Percentiles rank a stretch among this genome's conserved stretches.
These are phyloP conservation scores for Pangasius larnaudii DNA, from an alignment of 2,797 vertebrate species.

Conservation along the genomic window DNA sequence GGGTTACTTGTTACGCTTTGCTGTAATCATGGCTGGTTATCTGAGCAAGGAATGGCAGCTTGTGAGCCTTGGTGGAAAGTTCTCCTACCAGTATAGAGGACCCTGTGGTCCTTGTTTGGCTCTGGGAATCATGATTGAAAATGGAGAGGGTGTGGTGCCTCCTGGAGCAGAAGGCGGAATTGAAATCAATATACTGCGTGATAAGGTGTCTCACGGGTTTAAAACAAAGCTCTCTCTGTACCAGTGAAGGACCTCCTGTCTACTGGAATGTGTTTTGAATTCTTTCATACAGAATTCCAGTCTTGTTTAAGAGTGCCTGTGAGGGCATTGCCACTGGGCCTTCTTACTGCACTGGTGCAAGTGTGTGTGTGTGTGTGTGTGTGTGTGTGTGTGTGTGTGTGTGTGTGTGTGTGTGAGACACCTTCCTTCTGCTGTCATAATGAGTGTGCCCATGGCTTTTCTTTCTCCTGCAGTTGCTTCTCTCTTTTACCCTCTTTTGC, in stretches of 20 bases:
- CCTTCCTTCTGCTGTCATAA: background rate
- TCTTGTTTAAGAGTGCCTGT: background rate
- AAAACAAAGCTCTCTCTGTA: constrained; percentile 53
- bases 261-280: constrained; percentile 15
- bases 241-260: background rate
- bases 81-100: constrained; percentile 20
- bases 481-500: constrained; percentile 46
- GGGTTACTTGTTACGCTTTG: background rate
- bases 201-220: constrained; percentile 62
- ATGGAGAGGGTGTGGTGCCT: constrained; percentile 54
- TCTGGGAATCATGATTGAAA: constrained; percentile 56
- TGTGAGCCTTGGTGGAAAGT: background rate
- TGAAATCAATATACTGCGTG: constrained; percentile 65
- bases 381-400: background rate
- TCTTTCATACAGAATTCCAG: constrained; percentile 25
- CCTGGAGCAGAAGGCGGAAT: constrained; percentile 52
- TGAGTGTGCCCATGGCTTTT: constrained; percentile 12
- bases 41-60: background rate
- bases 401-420: background rate
- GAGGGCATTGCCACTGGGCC: background rate
- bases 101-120: constrained; percentile 43
- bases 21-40: background rate
- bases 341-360: background rate
- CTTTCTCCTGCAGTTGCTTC: constrained; percentile 14
- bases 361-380: constrained; percentile 14